Percentiles rank a stretch among this genome's conserved stretches.
Conservation (phyloP, 1,140 invertebrate species). For the Drosophila leontia region DNA sequence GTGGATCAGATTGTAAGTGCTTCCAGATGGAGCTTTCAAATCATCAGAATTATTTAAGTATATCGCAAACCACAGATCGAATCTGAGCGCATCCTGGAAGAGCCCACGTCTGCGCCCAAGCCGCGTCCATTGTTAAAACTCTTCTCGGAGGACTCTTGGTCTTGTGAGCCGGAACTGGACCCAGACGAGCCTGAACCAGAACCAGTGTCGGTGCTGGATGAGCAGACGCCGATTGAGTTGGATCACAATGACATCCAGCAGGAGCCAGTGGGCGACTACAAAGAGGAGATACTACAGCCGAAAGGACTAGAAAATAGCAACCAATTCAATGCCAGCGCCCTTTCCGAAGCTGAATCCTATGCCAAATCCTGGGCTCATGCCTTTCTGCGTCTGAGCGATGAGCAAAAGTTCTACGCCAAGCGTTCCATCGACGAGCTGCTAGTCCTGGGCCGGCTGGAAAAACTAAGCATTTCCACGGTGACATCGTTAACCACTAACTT, state of each 20-base stretch:
- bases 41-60: not conserved
- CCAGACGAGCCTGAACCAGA: conserved; percentile 2
- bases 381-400: conserved; percentile 67
- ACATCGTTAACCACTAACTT: conserved; percentile 66
- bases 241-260: conserved; percentile 31
- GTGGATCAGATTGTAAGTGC: conserved; percentile 9
- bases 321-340: conserved; percentile 48
- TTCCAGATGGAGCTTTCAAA: not conserved
- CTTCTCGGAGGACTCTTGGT: conserved; percentile 62
- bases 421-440: conserved; percentile 72
- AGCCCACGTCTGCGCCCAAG: not conserved
- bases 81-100: not conserved
- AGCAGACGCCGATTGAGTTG: conserved; percentile 47
- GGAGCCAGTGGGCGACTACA: conserved; percentile 7
- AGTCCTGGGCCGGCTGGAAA: conserved; percentile 59
- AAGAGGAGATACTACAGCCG: conserved; percentile 19
- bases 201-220: conserved; percentile 9
- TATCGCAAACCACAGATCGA: not conserved
- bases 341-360: conserved; percentile 69
- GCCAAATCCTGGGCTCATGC: conserved; percentile 70
- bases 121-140: conserved; percentile 59
- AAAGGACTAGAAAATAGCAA: not conserved
- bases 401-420: conserved; percentile 74
- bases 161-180: conserved; percentile 24
- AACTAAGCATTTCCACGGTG: conserved; percentile 64